Evolutionary conservation across 1,140 invertebrate species (phyloP).

Genomic region (Melipona quadrifasciata): DNA sequence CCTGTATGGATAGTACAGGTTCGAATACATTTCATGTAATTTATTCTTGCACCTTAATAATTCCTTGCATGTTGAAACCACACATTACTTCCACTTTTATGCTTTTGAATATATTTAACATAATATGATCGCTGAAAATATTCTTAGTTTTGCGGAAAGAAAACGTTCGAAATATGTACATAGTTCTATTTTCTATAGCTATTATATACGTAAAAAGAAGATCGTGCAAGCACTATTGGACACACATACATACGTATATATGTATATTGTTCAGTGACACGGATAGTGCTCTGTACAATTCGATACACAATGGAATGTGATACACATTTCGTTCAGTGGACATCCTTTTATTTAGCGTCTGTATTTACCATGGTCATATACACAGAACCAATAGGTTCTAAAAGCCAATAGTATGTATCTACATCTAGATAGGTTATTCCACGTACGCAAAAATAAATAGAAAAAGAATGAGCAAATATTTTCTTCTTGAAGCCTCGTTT

Average conservation of each 20-base stretch:
- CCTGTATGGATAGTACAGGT: background rate
- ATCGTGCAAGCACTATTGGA: background rate
- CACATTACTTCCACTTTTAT: background rate
- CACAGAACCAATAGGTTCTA: background rate
- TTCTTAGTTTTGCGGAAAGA: background rate
- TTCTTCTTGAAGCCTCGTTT: background rate
- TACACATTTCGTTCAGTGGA: background rate
- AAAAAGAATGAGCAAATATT: background rate
- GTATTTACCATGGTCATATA: background rate
- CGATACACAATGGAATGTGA: background rate
- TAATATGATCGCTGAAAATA: background rate
- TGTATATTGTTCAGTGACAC: background rate
- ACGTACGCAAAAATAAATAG: background rate
- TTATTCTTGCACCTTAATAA: background rate
- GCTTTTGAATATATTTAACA: background rate
- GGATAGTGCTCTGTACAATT: background rate
- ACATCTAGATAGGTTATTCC: no score
- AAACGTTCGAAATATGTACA: background rate
- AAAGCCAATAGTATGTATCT: no score
- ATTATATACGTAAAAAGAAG: background rate
- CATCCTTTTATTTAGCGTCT: background rate
- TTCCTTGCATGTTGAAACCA: background rate
- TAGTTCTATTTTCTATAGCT: background rate
- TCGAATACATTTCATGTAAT: background rate
- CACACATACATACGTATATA: background rate